phyloP scores from a whole-genome alignment of 2,113 vertebrate genomes.

The Heliornis fulica region DNA sequence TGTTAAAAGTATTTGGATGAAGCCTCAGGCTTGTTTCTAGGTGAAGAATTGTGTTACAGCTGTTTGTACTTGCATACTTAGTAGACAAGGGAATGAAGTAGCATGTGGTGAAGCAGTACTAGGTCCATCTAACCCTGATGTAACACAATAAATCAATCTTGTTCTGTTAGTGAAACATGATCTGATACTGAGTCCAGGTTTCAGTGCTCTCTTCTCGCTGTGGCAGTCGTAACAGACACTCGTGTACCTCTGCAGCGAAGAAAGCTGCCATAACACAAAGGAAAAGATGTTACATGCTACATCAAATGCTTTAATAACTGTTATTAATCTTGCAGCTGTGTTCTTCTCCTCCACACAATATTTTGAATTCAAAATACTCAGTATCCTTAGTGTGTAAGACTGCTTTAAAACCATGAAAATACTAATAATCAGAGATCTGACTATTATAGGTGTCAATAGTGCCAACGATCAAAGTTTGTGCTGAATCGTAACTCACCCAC shows the following conservation, averaged over 20 bases:
- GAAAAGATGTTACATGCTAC: background rate
- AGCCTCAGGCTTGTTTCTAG: constrained; percentile 87
- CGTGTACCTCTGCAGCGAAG: constrained; percentile 25
- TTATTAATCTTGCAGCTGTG: background rate
- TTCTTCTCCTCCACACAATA: background rate
- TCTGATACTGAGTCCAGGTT: constrained; percentile 50
- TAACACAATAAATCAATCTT: constrained; percentile 74
- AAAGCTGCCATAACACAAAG: constrained; percentile 26
- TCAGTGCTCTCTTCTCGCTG: constrained; percentile 36
- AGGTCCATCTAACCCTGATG: constrained; percentile 67
- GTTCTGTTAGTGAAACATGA: constrained; percentile 68
- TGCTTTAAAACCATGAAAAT: background rate
- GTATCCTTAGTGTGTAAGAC: background rate
- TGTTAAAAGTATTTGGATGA: constrained; percentile 92
- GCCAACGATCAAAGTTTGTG: background rate
- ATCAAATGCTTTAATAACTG: background rate
- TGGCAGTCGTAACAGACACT: constrained; percentile 4
- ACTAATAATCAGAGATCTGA: background rate
- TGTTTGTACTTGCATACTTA: constrained; percentile 88
- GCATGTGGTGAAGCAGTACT: constrained; percentile 61
- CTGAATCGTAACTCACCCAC: background rate
- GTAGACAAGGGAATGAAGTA: constrained; percentile 71
- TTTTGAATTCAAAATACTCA: background rate
- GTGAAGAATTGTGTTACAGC: constrained; percentile 86
- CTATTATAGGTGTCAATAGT: background rate